phyloP scores from a whole-genome alignment of 2,113 vertebrate genomes.

The Holacanthus passer region DNA sequence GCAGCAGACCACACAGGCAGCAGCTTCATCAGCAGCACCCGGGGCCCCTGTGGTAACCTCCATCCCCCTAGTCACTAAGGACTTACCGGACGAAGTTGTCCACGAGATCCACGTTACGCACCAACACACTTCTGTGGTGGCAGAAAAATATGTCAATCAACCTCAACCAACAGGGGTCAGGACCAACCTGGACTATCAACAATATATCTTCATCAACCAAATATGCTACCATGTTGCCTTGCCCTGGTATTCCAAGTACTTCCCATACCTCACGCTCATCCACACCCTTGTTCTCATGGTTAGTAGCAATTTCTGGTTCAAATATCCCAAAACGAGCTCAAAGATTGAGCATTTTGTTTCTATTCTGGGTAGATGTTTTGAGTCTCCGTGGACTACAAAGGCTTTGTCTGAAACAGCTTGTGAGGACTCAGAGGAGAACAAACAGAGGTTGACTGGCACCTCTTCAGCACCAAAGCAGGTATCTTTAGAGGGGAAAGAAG shows the following conservation, averaged over 20 bases:
- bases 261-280: slow-evolving; percentile 97
- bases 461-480: slow-evolving; percentile 88
- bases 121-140: slow-evolving; percentile 37
- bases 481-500: slow-evolving; percentile 91
- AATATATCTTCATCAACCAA: slow-evolving; percentile 98
- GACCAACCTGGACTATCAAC: slow-evolving; percentile 97
- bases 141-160: slow-evolving; percentile 66
- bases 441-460: slow-evolving; percentile 91
- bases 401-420: slow-evolving; percentile 96
- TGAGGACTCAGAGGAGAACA: slow-evolving; percentile 97
- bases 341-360: slow-evolving; percentile 99
- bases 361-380: slow-evolving; percentile 96
- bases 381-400: slow-evolving; percentile 99
- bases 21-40: slow-evolving; percentile 23
- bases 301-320: slow-evolving; percentile 99
- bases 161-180: slow-evolving; percentile 87
- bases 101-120: slow-evolving; percentile 62
- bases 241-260: slow-evolving; percentile 99
- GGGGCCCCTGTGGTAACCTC: slow-evolving; percentile 15
- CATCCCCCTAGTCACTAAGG: slow-evolving; percentile 66
- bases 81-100: slow-evolving; percentile 64
- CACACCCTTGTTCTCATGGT: slow-evolving; percentile 97
- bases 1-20: slow-evolving; percentile 22
- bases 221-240: slow-evolving; percentile 98
- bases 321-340: slow-evolving; percentile 98